Evolutionary conservation across 2,888 invertebrate species (phyloP).

Genomic region (Maniola hyperantus): DNA sequence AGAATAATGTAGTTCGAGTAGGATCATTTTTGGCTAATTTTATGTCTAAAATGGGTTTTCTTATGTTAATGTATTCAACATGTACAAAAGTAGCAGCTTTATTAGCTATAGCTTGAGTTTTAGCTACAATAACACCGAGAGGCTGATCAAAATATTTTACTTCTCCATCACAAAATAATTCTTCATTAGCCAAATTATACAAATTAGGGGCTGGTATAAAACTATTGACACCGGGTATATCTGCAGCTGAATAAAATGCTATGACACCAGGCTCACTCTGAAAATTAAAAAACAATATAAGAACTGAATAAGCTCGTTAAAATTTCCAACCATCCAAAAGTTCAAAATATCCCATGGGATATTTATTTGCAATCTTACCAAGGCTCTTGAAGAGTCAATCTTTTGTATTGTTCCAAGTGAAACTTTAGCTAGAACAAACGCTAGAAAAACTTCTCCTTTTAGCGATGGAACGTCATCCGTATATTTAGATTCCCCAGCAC

Average conservation of each 20-base stretch:
- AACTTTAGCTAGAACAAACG: conserved; percentile 84
- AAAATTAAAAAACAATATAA: conserved; percentile 40
- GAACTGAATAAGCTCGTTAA: no score
- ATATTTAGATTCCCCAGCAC: conserved; percentile 86
- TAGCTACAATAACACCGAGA: conserved; percentile 85
- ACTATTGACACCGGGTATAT: conserved; percentile 86
- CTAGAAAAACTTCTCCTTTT: conserved; percentile 85
- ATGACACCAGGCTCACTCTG: conserved; percentile 85
- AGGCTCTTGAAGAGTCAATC: conserved; percentile 84
- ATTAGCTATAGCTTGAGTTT: conserved; percentile 72
- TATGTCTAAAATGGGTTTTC: conserved; percentile 53
- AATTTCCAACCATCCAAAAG: no score
- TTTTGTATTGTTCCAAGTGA: conserved; percentile 62
- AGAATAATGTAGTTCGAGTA: conserved; percentile 43
- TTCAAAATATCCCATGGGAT: no score
- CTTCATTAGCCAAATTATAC: conserved; percentile 54
- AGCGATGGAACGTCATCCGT: conserved; percentile 83
- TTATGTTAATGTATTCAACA: conserved; percentile 71
- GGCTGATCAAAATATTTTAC: conserved; percentile 86
- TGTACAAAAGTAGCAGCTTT: conserved; percentile 79
- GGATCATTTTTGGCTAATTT: conserved; percentile 49
- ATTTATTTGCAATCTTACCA: no score
- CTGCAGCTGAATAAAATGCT: conserved; percentile 84
- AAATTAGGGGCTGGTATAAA: conserved; percentile 58
- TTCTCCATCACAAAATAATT: conserved; percentile 74